phyloP scores from a whole-genome alignment of 2,113 vertebrate genomes.

The Scortum barcoo region DNA sequence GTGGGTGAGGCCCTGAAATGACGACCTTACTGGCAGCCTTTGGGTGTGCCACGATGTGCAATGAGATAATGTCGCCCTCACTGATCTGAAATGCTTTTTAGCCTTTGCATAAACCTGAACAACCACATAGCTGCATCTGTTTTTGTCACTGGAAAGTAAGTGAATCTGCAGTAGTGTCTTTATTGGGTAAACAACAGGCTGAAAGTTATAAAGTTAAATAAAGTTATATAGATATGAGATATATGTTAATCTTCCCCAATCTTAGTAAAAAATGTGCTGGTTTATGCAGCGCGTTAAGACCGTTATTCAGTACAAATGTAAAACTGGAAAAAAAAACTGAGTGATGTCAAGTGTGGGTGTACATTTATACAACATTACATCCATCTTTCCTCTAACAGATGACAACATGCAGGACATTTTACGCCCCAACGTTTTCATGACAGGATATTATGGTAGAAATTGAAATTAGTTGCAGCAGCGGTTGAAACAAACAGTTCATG shows the following conservation, averaged over 20 bases:
- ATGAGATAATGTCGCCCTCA: not conserved
- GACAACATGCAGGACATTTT: not conserved
- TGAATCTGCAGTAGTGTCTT: not conserved
- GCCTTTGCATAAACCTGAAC: not conserved
- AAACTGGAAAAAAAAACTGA: not conserved
- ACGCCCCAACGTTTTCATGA: not conserved
- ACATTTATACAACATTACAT: not conserved
- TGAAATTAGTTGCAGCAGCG: not conserved
- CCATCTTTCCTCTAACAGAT: not conserved
- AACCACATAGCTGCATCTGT: not conserved
- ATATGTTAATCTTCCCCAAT: not conserved
- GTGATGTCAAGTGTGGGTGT: not conserved
- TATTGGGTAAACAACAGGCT: too few species aligned
- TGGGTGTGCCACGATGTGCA: slow-evolving; percentile 3
- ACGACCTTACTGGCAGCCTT: not conserved
- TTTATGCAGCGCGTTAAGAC: not conserved
- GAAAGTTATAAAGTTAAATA: too few species aligned
- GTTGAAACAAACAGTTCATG: not conserved
- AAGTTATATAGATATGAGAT: not conserved
- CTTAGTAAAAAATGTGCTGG: too few species aligned
- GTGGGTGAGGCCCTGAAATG: not conserved
- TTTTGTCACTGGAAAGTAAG: not conserved
- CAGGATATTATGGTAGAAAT: not conserved
- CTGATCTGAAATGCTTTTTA: not conserved
- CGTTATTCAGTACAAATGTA: not conserved